phyloP scores from a whole-genome alignment of 2,113 vertebrate genomes.

The Malurus alboscapulatus region DNA sequence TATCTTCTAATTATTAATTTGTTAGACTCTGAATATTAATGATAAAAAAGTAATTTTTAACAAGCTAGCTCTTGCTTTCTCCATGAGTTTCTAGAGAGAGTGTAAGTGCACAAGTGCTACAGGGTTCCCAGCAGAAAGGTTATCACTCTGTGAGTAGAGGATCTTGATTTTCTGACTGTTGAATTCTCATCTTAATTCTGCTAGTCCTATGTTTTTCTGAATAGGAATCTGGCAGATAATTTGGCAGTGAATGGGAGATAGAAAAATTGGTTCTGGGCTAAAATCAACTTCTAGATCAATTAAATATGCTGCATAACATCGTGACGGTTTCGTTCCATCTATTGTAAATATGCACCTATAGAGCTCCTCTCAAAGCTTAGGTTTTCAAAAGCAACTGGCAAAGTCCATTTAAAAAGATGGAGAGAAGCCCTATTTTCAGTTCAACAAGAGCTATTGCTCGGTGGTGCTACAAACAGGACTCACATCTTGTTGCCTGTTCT shows the following conservation, averaged over 20 bases:
- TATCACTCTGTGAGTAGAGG: fast-evolving
- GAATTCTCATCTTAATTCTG: not conserved
- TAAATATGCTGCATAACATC: not conserved
- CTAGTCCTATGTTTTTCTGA: not conserved
- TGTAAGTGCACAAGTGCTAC: not conserved
- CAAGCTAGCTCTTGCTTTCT: not conserved
- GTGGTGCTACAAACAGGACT: not conserved
- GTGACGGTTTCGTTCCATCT: not conserved
- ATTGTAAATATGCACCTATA: not conserved
- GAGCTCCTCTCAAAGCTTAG: not conserved
- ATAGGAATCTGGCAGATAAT: not conserved
- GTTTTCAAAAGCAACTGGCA: not conserved
- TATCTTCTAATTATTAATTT: not conserved
- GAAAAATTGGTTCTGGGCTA: not conserved
- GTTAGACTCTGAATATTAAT: not conserved
- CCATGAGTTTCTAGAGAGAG: not conserved
- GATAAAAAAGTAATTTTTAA: not conserved
- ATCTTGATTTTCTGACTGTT: not conserved
- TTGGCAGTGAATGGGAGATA: not conserved
- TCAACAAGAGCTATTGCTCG: not conserved
- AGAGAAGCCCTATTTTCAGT: not conserved
- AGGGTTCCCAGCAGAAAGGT: not conserved
- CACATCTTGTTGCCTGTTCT: not conserved
- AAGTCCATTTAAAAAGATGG: not conserved
- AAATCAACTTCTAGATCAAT: not conserved